Percentiles rank a stretch among this genome's conserved stretches.
phyloP scores from a whole-genome alignment of 37 sponge, comb jelly and placozoan genomes.

The Chondrilla cf. caribensis region DNA sequence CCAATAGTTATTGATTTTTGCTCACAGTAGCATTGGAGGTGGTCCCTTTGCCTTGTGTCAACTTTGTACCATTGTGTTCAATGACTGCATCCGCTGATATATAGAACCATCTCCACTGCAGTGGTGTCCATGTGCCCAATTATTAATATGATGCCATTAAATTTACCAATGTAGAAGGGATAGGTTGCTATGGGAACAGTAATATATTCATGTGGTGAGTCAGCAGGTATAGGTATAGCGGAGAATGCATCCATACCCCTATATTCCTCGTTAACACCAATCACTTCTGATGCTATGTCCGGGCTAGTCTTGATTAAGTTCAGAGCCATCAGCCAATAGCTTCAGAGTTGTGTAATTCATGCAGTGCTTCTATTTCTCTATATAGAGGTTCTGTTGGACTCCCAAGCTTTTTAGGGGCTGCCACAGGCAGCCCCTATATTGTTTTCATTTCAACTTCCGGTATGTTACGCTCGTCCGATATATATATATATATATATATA shows the following conservation, averaged over 20 bases:
- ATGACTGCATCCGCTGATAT: not conserved
- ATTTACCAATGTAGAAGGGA: too few relatives aligned
- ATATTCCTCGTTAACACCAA: constrained; percentile 14
- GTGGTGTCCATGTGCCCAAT: not conserved
- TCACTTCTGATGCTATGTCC: not conserved
- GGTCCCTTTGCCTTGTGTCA: too few relatives aligned
- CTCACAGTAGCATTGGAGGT: not conserved
- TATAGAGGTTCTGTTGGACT: too few relatives aligned
- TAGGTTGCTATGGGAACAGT: too few relatives aligned
- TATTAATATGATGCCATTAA: not conserved
- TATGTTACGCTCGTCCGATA: too few relatives aligned
- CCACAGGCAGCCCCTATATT: too few relatives aligned
- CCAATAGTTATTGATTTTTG: not conserved
- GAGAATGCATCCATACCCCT: constrained; percentile 11
- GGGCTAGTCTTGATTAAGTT: not conserved
- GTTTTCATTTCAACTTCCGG: too few relatives aligned
- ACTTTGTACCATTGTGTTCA: too few relatives aligned
- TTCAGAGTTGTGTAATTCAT: not conserved
- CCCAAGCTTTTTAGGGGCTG: too few relatives aligned
- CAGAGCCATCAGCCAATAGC: not conserved
- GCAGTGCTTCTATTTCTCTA: not conserved
- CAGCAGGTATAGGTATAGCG: too few relatives aligned
- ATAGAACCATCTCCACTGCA: not conserved
- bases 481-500: too few relatives aligned
- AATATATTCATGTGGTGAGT: too few relatives aligned